Evolutionary conservation across 2,113 vertebrate genomes (phyloP).

Genomic region (Cebidichthys violaceus): DNA sequence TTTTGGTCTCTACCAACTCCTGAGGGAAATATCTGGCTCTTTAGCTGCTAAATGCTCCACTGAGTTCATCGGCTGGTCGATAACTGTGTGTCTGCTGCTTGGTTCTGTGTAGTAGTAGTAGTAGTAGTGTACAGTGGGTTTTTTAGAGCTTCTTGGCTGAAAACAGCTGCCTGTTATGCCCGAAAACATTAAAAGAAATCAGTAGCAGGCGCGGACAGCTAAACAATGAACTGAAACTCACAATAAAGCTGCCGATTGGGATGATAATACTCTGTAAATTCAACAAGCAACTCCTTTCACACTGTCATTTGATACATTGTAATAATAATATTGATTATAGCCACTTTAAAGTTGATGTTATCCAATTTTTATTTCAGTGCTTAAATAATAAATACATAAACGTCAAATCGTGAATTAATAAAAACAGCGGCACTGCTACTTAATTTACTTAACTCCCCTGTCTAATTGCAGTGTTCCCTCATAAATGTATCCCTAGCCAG

Average conservation of each 20-base stretch:
- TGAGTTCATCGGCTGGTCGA: background rate
- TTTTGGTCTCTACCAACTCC: background rate
- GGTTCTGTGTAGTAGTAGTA: background rate
- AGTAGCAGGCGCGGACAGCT: background rate
- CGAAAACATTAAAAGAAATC: background rate
- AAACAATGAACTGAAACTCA: background rate
- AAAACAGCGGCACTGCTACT: conserved; percentile 5
- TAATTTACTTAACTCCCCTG: too few relatives aligned
- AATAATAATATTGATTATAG: too few relatives aligned
- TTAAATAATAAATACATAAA: conserved; percentile 11
- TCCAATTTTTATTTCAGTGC: conserved; percentile 1
- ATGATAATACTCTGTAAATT: background rate
- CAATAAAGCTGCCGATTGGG: background rate
- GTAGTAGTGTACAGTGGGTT: background rate
- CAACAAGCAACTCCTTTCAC: background rate
- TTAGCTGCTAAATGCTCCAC: background rate
- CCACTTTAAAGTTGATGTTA: background rate
- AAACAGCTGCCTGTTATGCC: background rate
- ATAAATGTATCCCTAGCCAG: background rate
- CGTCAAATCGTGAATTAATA: background rate
- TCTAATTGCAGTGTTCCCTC: background rate
- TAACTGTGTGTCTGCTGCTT: background rate
- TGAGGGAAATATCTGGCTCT: background rate
- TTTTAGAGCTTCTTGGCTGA: background rate
- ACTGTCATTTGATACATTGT: background rate